Base-by-base conservation (phyloP, 2,113 vertebrate genomes). In the Hirundichthys speculiger region DNA sequence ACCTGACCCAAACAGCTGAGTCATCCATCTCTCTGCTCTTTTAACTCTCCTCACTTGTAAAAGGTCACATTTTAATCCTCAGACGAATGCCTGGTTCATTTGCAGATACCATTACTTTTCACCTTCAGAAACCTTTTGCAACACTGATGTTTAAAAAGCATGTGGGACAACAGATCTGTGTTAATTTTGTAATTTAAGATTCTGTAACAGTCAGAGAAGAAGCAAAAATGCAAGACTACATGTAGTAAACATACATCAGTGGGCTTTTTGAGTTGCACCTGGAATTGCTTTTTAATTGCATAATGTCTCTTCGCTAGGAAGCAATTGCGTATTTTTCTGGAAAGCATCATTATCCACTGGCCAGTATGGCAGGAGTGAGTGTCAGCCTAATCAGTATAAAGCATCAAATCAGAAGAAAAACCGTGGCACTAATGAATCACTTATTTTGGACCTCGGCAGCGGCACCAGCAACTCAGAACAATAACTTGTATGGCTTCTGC, bases 41-140 rank as follows among this genome's bases (percentile, higher is more conserved):
- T 75, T 72, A 73, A 71, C 64, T 57, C 53, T 30, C 42, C 1
- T 34, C 22, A 61, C 54, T 58, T 71, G 52, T 77, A 38, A 76
- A 86, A 78, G 61, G 75, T 81, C 73, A 80, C 2, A 2, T 63
- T 76, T 81, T 84, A 73, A 79, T 81, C 58, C 21, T 75, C 58
- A 63, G 57, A 52, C 24, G 12, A 60, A 57, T 52, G 67, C 41
- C 21, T 0, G 22, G 22, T 13, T 68, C 30, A 57, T 38, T 5
- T 56, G 72, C 45, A 19, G 51, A 74, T 34, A 34, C 30, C 30
- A 34, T 5, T 34, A 10, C 30, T 34, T 34, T 34, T 34, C 6
- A 34, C 30, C 11, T 34, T 34, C 48, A 54, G 20, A 14, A 64
- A 39, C 25, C 18, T 21, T 73, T 13, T 16, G 27, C 12, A 49